Percentiles rank a stretch among this genome's conserved stretches.
Conservation (phyloP, 2,888 invertebrate species). For the Synergus laeviventris region DNA sequence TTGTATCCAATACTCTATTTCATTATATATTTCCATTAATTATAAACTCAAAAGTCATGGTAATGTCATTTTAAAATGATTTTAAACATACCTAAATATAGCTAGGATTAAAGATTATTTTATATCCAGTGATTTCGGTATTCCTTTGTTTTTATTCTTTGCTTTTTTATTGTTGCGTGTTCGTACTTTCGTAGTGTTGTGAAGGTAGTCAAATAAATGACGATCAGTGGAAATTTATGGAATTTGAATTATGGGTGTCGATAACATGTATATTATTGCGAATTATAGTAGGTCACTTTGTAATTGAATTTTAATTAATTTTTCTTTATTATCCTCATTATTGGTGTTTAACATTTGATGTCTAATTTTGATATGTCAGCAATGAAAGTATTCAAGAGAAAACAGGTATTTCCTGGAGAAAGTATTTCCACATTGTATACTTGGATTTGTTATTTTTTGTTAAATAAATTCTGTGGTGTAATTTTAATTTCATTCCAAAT, state of each 20-base stretch:
- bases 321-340: not conserved
- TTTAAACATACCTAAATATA: not conserved
- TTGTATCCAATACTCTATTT: conserved; percentile 35
- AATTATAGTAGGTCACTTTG: not conserved
- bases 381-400: conserved; percentile 31
- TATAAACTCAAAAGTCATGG: not conserved
- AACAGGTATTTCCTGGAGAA: conserved; percentile 31
- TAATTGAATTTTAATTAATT: not conserved
- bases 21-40: not conserved
- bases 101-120: not conserved
- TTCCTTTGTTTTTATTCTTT: not conserved
- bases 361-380: not conserved
- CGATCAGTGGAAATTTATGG: conserved; percentile 20
- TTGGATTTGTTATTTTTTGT: conserved; percentile 14
- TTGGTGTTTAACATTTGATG: not conserved
- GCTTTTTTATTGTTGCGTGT: not conserved
- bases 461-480: not conserved
- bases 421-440: conserved; percentile 10
- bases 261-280: not conserved
- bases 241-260: not conserved
- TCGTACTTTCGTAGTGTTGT: not conserved
- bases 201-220: conserved; percentile 2
- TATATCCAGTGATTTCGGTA: not conserved
- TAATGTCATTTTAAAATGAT: not conserved
- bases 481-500: not conserved